Base-by-base conservation (phyloP, 2,888 invertebrate species). In the Chesias legatella region DNA sequence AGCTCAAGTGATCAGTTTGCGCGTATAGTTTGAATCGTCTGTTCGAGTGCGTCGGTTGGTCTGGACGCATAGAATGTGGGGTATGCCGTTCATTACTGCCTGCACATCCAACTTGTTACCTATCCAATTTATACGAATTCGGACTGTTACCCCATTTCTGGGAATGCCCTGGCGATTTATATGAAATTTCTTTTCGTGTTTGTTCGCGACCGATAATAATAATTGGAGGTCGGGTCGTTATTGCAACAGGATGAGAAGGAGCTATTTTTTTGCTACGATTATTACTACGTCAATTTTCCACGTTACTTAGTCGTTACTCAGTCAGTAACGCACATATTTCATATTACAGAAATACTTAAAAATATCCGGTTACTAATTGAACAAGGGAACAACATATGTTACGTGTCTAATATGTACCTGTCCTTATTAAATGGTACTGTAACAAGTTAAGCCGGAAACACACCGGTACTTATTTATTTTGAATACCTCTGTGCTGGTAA, bases 81-180 rank as follows among this genome's bases (percentile, higher is more conserved):
- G 80, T 67, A 80, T 68, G 61, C 73, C 74, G 75, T 78, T 83
- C 81, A 82, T 84, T 84, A 81, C 80, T 63, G 58, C 67, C 63
- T 68, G 72, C 71, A 69, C 70, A 69, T 67, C 65, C 72, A 69
- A 78, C 75, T 81, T 79, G 71, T 63, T 69, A 69, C 71, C 66
- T 69, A 61, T 60, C 69, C 65, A 65, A 69, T 73, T 72, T 70
- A 62, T 62, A 63, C 58, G 63, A 35, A 56, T 79, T 73, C 64
- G 60, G 58, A 63, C 60, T 53, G 63, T 57, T 66, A 63, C 64
- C 63, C 60, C 25, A 58, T 55, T 48, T 44, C 43, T 33, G 49
- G 43, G 55, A 56, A 60, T 58, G 58, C 41, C 35, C 32, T 36
- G 48, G 47, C 63, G 63, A 68, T 73, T 71, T 69, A 69, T 71